A percentile compares a stretch with the other conserved stretches of the same genome.
phyloP scores from a whole-genome alignment of 2,113 vertebrate genomes.

The Clarias gariepinus region DNA sequence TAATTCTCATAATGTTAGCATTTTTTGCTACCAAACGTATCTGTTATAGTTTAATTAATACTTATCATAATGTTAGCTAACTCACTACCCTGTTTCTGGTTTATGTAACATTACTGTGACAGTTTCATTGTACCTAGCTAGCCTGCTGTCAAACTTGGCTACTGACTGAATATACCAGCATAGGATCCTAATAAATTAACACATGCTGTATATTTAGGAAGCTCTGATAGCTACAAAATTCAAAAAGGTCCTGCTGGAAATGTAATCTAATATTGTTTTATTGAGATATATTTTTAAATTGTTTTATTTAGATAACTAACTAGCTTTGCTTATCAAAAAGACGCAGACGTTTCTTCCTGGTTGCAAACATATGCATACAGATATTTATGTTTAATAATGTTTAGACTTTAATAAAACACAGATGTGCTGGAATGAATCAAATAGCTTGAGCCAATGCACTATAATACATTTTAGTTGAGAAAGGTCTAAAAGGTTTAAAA shows the following conservation, averaged over 20 bases:
- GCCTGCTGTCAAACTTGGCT: background rate
- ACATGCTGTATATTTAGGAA: background rate
- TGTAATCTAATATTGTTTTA: too few species aligned
- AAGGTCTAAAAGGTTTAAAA: too few species aligned
- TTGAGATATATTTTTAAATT: too few species aligned
- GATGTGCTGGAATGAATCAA: background rate
- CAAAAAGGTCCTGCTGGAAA: too few species aligned
- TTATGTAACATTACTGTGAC: too few species aligned
- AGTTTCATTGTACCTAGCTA: background rate
- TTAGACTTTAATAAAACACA: background rate
- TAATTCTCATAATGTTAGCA: too few species aligned
- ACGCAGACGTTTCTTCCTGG: background rate
- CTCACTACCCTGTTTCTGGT: too few species aligned
- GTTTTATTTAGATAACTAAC: background rate
- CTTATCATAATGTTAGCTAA: background rate
- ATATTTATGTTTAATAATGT: background rate
- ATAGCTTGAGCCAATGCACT: too few species aligned
- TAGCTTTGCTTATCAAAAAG: background rate
- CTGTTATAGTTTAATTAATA: background rate
- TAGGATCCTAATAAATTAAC: background rate
- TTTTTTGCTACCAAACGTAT: background rate
- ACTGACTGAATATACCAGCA: background rate
- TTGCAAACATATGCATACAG: background rate
- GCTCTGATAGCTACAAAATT: background rate
- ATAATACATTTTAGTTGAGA: background rate